Conservation (phyloP, 2,888 invertebrate species). For the Laothoe populi region DNA sequence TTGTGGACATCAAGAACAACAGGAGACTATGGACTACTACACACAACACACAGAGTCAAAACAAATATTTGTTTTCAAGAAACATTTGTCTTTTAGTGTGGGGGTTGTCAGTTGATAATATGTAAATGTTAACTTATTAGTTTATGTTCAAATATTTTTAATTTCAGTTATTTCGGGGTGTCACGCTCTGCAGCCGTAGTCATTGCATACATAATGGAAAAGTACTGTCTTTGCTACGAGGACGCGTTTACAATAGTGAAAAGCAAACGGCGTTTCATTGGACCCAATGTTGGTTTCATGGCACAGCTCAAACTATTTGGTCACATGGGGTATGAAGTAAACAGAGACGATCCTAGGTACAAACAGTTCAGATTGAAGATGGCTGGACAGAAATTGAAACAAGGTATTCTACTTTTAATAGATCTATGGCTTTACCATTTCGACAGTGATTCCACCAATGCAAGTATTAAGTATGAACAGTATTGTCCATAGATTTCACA, state of each 20-base stretch:
- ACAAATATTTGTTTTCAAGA: too few species aligned
- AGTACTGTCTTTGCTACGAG: slow-evolving; percentile 88
- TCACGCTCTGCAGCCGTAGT: slow-evolving; percentile 95
- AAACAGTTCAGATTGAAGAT: slow-evolving; percentile 91
- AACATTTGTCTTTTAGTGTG: too few species aligned
- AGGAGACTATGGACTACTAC: too few species aligned
- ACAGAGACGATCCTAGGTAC: slow-evolving; percentile 88
- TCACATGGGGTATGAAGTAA: slow-evolving; percentile 90
- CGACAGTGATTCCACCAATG: too few species aligned
- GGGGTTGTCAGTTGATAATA: too few species aligned
- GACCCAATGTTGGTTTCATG: slow-evolving; percentile 92
- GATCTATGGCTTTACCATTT: too few species aligned
- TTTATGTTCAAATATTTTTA: not conserved
- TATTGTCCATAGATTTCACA: too few species aligned
- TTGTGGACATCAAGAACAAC: too few species aligned
- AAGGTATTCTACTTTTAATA: slow-evolving; percentile 82
- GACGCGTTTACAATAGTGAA: slow-evolving; percentile 89
- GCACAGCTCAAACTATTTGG: slow-evolving; percentile 91
- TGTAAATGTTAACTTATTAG: too few species aligned
- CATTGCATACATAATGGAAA: slow-evolving; percentile 95
- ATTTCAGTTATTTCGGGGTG: slow-evolving; percentile 92
- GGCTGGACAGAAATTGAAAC: slow-evolving; percentile 92
- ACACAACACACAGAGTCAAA: too few species aligned
- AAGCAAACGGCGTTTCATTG: slow-evolving; percentile 88
- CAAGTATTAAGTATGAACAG: too few species aligned